A percentile compares a stretch with the other conserved stretches of the same genome.
These are phyloP conservation scores for Gopherus flavomarginatus DNA, from an alignment of 2,113 vertebrate species.

Conservation along the genomic window DNA sequence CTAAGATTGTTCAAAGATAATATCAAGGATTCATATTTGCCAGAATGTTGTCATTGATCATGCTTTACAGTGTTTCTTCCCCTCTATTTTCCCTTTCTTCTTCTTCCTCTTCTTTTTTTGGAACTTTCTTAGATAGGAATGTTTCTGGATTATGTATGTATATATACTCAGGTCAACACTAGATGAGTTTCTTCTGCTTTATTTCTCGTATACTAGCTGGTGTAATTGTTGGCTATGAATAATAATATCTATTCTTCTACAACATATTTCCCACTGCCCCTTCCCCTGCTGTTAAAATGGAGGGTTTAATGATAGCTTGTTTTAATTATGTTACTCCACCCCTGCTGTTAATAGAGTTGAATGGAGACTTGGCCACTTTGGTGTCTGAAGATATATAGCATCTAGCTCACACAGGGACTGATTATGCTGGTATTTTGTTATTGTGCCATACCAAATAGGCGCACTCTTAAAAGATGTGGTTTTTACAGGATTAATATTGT, in stretches of 20 bases:
- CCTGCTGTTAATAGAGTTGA: constrained; percentile 26
- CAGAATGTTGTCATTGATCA: not conserved
- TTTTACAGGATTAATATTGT: not conserved
- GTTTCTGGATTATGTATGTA: not conserved
- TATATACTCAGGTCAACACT: not conserved
- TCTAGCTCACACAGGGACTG: not conserved
- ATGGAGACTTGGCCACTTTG: constrained; percentile 6
- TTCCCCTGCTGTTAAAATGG: constrained; percentile 37
- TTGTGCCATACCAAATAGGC: not conserved
- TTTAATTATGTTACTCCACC: constrained; percentile 34
- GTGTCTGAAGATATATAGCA: not conserved
- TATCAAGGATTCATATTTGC: not conserved
- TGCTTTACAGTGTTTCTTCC: not conserved
- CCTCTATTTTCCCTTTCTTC: not conserved
- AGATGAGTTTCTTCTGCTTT: not conserved
- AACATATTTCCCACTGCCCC: constrained; percentile 28
- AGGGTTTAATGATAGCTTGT: constrained; percentile 42
- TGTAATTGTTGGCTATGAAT: constrained; percentile 20
- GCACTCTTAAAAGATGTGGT: not conserved
- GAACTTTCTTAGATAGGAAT: not conserved
- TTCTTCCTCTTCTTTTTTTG: not conserved
- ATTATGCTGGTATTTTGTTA: not conserved
- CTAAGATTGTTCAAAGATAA: not conserved
- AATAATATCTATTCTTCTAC: constrained; percentile 14
- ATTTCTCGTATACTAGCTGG: not conserved